Percentiles rank a stretch among this genome's conserved stretches.
Conservation (phyloP, 2,113 vertebrate species). For the Nesoenas mayeri region DNA sequence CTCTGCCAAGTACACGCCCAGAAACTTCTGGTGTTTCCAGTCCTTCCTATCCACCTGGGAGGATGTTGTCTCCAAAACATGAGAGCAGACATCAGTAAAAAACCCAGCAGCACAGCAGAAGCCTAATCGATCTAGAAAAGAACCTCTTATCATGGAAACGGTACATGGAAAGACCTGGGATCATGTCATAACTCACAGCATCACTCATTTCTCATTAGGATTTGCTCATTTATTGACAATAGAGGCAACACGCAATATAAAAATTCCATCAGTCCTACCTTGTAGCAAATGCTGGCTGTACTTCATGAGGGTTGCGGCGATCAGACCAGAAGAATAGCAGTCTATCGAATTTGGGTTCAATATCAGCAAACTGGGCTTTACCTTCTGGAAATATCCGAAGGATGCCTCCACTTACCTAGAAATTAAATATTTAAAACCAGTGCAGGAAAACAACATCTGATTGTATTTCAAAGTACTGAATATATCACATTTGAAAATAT, state of each 20-base stretch:
- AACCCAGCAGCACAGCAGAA: background rate
- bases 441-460: background rate
- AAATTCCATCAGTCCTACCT: constrained; percentile 76
- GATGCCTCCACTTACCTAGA: constrained; percentile 92
- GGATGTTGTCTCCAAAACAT: background rate
- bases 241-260: background rate
- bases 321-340: constrained; percentile 98
- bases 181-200: background rate
- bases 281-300: constrained; percentile 93
- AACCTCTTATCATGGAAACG: background rate
- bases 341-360: constrained; percentile 97
- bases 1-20: background rate
- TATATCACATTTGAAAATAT: background rate
- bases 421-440: constrained; percentile 23
- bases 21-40: background rate
- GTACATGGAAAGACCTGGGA: background rate
- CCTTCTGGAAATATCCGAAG: constrained; percentile 99
- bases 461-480: background rate
- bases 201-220: background rate
- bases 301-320: constrained; percentile 97
- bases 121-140: background rate
- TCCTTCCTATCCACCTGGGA: background rate
- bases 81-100: background rate
- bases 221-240: background rate
- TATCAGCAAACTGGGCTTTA: constrained; percentile 96